These are phyloP conservation scores for Pseudomyrmex sp. DNA, from an alignment of 1,140 invertebrate species.

Conservation along the genomic window DNA sequence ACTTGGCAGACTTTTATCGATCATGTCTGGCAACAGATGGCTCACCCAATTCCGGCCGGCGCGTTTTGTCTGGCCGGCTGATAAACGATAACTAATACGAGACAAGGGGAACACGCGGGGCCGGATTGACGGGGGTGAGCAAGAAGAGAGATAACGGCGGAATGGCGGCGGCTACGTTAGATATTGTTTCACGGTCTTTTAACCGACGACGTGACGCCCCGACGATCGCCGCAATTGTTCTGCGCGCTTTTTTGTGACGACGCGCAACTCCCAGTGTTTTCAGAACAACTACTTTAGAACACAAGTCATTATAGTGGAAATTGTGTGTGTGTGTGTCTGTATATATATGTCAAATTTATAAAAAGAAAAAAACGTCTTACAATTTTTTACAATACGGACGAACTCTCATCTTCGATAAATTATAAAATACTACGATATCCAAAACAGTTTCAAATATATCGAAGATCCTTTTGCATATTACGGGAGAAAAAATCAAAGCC, in stretches of 20 bases:
- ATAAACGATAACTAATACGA: conserved; percentile 83
- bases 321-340: too few species aligned
- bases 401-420: not conserved
- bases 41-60: conserved; percentile 76
- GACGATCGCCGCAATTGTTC: conserved; percentile 61
- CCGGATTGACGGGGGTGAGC: conserved; percentile 44
- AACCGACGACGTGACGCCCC: conserved; percentile 72
- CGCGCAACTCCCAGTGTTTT: not conserved
- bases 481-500: conserved; percentile 22
- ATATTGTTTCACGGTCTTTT: conserved; percentile 76
- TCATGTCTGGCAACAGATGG: conserved; percentile 85
- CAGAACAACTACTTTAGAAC: conserved; percentile 14
- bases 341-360: too few species aligned
- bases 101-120: conserved; percentile 51
- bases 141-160: conserved; percentile 64
- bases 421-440: not conserved
- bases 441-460: not conserved
- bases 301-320: not conserved
- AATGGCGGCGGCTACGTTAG: conserved; percentile 47
- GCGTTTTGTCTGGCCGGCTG: conserved; percentile 77
- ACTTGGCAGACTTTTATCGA: conserved; percentile 84
- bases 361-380: too few species aligned
- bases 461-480: not conserved
- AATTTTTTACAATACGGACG: not conserved
- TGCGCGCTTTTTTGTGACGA: conserved; percentile 20